Conservation (phyloP, 2,888 invertebrate species). For the Cheilosia vulpina region DNA sequence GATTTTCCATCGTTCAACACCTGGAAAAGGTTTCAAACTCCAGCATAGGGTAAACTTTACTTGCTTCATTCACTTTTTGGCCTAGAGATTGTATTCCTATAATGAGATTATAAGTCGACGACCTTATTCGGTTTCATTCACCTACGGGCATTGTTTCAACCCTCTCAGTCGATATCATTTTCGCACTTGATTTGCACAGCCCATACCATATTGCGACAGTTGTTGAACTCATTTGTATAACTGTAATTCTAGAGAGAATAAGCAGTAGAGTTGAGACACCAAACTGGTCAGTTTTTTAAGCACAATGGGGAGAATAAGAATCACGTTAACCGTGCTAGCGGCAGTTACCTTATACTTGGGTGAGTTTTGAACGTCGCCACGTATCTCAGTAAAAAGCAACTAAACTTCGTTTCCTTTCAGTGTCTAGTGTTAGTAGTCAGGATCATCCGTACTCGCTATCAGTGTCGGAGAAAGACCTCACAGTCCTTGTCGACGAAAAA, state of each 20-base stretch:
- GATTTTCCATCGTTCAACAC: neutral
- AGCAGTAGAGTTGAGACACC: slow-evolving; percentile 42
- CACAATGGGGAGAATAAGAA: slow-evolving; percentile 48
- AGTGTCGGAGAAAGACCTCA: slow-evolving; percentile 86
- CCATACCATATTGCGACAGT: too few species aligned
- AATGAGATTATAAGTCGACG: slow-evolving; percentile 55
- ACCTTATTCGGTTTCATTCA: slow-evolving; percentile 34
- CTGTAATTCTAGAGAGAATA: slow-evolving; percentile 42
- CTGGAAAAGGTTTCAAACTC: neutral
- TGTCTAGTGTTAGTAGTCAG: slow-evolving; percentile 76
- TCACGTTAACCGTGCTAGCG: slow-evolving; percentile 30
- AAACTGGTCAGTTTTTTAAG: slow-evolving; percentile 16
- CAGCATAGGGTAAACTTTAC: neutral
- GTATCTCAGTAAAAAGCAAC: neutral
- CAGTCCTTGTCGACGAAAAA: slow-evolving; percentile 85
- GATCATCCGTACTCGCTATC: slow-evolving; percentile 84
- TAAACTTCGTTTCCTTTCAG: slow-evolving; percentile 39
- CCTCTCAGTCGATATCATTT: slow-evolving; percentile 17
- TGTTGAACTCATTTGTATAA: slow-evolving; percentile 5
- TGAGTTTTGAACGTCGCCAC: slow-evolving; percentile 16
- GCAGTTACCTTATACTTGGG: slow-evolving; percentile 40
- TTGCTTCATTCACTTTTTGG: neutral
- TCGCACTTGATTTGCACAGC: slow-evolving; percentile 22
- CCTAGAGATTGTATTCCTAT: neutral
- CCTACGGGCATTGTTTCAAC: neutral